Percentiles rank a stretch among this genome's conserved stretches.
These are phyloP conservation scores for Gisinianus flammeolus DNA, from an alignment of 2,888 invertebrate genomes.

Conservation along the genomic window DNA sequence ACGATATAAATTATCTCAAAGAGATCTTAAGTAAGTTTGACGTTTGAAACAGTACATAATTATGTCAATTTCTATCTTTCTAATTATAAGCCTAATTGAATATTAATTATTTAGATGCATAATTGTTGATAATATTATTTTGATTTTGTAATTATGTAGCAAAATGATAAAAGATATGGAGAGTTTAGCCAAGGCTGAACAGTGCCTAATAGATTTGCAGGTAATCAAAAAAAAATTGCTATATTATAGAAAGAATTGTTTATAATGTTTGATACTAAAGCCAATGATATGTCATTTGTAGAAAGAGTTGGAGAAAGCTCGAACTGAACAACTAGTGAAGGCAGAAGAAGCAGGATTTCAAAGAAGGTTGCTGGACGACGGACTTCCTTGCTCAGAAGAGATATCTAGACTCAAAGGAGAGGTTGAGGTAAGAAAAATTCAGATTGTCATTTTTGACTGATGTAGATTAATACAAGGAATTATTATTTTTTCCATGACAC, in stretches of 20 bases:
- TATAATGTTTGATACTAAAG: neutral
- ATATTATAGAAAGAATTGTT: neutral
- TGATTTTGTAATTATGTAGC: too few species aligned
- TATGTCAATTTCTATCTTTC: too few species aligned
- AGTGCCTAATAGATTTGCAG: constrained; percentile 84
- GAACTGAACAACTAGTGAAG: constrained; percentile 60
- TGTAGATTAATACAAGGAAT: too few species aligned
- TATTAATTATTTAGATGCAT: too few species aligned
- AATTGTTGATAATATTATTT: too few species aligned
- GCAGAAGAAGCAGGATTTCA: constrained; percentile 64
- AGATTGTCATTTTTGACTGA: too few species aligned
- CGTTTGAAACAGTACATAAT: too few species aligned
- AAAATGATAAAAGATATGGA: constrained; percentile 96
- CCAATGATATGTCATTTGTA: constrained; percentile 55
- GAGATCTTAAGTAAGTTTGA: constrained; percentile 84
- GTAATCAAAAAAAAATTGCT: constrained; percentile 57
- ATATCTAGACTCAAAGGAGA: constrained; percentile 76
- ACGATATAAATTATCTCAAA: constrained; percentile 85
- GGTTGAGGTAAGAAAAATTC: constrained; percentile 70
- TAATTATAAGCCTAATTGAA: too few species aligned
- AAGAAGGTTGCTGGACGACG: constrained; percentile 67
- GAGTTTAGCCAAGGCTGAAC: constrained; percentile 85
- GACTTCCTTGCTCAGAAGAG: constrained; percentile 49
- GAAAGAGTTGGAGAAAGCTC: constrained; percentile 78
- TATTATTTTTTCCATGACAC: too few species aligned